phyloP scores from a whole-genome alignment of 2,113 vertebrate species.

The Excalfactoria chinensis region DNA sequence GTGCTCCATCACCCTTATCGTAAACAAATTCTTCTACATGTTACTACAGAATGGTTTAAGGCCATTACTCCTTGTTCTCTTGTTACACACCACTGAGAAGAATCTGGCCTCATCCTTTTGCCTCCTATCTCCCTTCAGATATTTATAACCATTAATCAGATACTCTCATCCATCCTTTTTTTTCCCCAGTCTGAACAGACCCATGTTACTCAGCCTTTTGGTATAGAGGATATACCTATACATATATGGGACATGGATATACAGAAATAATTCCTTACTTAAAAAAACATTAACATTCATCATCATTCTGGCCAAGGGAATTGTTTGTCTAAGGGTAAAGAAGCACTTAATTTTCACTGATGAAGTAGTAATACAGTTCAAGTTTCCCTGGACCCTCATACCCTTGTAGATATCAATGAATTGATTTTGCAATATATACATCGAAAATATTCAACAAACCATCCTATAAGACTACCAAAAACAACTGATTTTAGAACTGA shows the following conservation, averaged over 20 bases:
- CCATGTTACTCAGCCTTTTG: no score
- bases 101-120: no score
- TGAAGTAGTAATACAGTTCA: not conserved
- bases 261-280: not conserved
- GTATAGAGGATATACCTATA: no score
- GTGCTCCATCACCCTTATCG: no score
- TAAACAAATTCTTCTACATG: no score
- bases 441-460: not conserved
- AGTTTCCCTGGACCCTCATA: not conserved
- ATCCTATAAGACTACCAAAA: not conserved
- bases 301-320: not conserved
- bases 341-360: not conserved
- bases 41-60: no score
- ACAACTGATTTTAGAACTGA: not conserved
- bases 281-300: not conserved
- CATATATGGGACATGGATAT: not conserved
- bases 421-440: not conserved
- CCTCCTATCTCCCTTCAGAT: no score
- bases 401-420: not conserved
- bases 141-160: no score
- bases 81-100: no score
- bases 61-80: no score
- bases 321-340: not conserved
- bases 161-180: no score
- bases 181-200: no score